These are phyloP conservation scores for Actinernus sp. DNA, from an alignment of 92 coral and sea anemone species.

Conservation along the genomic window DNA sequence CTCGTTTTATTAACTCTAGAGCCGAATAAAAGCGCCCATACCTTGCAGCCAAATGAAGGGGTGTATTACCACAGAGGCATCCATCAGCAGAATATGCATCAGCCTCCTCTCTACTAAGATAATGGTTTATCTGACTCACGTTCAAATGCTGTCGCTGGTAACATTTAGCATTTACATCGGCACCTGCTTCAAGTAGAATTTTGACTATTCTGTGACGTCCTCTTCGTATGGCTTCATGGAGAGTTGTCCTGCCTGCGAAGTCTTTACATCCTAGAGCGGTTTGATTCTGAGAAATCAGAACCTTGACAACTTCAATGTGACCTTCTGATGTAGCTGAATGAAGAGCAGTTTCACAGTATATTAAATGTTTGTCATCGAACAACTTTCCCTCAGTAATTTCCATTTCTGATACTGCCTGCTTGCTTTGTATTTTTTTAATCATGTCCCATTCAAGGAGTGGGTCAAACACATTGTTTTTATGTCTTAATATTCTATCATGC, in stretches of 20 bases:
- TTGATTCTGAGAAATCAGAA: conserved; percentile 18
- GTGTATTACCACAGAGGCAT: conserved; percentile 63
- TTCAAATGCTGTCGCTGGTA: conserved; percentile 5
- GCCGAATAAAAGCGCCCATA: conserved; percentile 39
- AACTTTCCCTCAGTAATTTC: too few relatives aligned
- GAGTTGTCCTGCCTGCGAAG: conserved; percentile 62
- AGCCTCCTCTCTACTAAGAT: conserved; percentile 17
- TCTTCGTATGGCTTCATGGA: conserved; percentile 65
- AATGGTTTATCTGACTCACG: neutral
- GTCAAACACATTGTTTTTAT: too few relatives aligned
- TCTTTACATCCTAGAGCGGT: conserved; percentile 44
- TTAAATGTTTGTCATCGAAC: conserved; percentile 26
- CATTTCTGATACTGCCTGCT: too few relatives aligned
- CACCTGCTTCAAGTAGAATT: conserved; percentile 44
- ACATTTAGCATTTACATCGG: conserved; percentile 44
- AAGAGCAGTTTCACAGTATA: conserved; percentile 76
- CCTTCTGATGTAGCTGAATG: conserved; percentile 63
- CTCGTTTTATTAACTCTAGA: conserved; percentile 3
- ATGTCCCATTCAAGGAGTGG: too few relatives aligned
- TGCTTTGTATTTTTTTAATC: too few relatives aligned
- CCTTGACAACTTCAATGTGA: conserved; percentile 20
- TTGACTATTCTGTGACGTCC: conserved; percentile 42
- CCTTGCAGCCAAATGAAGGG: conserved; percentile 57
- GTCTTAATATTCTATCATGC: too few relatives aligned
- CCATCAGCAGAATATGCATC: conserved; percentile 8